These are phyloP conservation scores for Entelurus aequoreus DNA, from an alignment of 2,113 vertebrate species.

Conservation along the genomic window DNA sequence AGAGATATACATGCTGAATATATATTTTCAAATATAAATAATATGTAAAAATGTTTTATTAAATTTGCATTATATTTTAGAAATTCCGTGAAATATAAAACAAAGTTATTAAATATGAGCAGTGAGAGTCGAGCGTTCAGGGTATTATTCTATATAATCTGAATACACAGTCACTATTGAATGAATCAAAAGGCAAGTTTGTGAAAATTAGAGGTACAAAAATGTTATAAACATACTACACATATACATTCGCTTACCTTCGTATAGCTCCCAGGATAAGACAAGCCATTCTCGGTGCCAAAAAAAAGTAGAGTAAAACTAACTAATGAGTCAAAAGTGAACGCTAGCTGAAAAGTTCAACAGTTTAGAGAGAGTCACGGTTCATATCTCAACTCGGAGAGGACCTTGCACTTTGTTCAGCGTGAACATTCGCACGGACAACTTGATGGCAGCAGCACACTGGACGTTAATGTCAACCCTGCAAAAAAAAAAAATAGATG, in stretches of 20 bases:
- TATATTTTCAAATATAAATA: no score
- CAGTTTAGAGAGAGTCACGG: slow-evolving; percentile 22
- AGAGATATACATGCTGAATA: no score
- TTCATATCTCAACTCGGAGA: slow-evolving; percentile 45
- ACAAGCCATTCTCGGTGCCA: slow-evolving; percentile 62
- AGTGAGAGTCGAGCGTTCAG: background rate
- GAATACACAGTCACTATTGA: background rate
- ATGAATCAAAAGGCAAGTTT: background rate
- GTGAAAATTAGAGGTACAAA: background rate
- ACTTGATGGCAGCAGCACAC: slow-evolving; percentile 4
- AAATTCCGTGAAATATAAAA: no score
- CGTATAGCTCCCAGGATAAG: slow-evolving; percentile 63
- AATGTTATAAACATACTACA: background rate
- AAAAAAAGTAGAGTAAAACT: background rate
- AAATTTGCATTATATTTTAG: no score
- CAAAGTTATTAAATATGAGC: no score
- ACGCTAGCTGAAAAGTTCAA: background rate
- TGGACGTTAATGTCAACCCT: background rate
- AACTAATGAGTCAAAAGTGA: background rate
- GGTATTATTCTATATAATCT: no score
- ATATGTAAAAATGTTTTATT: no score
- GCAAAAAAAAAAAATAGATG: background rate
- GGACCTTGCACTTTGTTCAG: slow-evolving; percentile 70
- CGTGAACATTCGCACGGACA: slow-evolving; percentile 37
- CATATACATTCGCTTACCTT: slow-evolving; percentile 49